Evolutionary conservation across 2,888 invertebrate species (phyloP), one percentile per base, ranked within the genome.

Genomic region (Stenichneumon culpator): DNA sequence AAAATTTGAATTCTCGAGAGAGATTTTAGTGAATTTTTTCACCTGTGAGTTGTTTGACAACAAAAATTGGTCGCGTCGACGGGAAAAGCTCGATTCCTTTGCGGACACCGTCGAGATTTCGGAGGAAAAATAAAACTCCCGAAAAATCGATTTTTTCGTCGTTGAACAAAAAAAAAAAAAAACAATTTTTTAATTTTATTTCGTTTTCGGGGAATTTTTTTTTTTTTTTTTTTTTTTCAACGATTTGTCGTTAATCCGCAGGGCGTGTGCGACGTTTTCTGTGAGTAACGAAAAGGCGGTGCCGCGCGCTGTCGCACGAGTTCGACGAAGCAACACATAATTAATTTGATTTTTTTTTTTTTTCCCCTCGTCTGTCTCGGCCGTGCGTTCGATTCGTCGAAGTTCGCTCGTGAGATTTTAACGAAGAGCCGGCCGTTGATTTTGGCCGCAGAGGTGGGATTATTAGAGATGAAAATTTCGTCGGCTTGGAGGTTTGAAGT

Each of bases 201-300:
- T 16, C 9, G 57, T 72, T 60, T 74, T 25, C n/a, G n/a, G n/a
- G n/a, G n/a, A 52, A 77, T 16, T 60, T 47, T 39, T 19, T 54
- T n/a, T n/a, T n/a, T n/a, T n/a, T n/a, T n/a, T n/a, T n/a, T n/a
- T n/a, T n/a, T 22, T 67, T 32, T 4, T 86, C 86, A 14, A 14
- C 14, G 44, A 14, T 14, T 0, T 44, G 9, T 44, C 44, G 44
- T 14, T 14, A 2, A 44, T 44, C 44, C 3, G 14, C 87, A 89
- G 90, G 90, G 90, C 90, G 91, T 90, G 88, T 89, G 88, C 88
- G 81, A 85, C 79, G 84, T 14, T 44, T 44, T 44, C 44, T 86
- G 88, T 87, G 90, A 92, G 90, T 91, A 90, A 90, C 86, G 89
- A 90, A 90, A 92, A 93, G 93, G 93, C 93, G 93, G 92, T 93